Base-by-base conservation (phyloP, 2,888 invertebrate genomes). In the Drosophila mercatorum region DNA sequence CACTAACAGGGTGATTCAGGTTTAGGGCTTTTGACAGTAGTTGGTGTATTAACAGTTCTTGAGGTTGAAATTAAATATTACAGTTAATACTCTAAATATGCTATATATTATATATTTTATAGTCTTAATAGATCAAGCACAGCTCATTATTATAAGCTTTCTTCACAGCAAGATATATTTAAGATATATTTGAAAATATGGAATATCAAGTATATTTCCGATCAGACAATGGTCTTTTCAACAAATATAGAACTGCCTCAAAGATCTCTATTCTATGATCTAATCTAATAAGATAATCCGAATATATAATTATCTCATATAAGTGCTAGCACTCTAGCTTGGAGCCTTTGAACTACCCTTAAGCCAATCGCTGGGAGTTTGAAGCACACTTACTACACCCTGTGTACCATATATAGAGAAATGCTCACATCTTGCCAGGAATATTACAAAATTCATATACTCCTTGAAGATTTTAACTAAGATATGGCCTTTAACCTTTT, bases 1-100 rank as follows among this genome's bases (percentile, higher is more conserved):
- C 1, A 38, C 11, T 5, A 26, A 69, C n/a, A 49, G 55, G 56
- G 51, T 38, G 46, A 11, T 44, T 26, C 10, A n/a, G n/a, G 17
- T 11, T 5, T n/a, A 49, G 14, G 8, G 28, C 5, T 28, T 28
- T 28, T 28, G 2, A 28, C 28, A 5, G 2, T 2, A 2, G 10
- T 10, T 31, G 6, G 8, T 14, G 12, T 6, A 5, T 47, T 46
- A 7, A 11, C 5, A 12, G 40, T 38, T 12, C 12, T 38, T 38
- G 3, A 0, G 11, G 36, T 12, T 40, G 14, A 40, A 6, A 40
- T 6, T 40, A 40, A 5, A 2, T 40, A 40, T 40, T 14, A 3
- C 14, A 14, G 14, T 5, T n/a, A 14, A 12, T 38, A 38, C 40
- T 40, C 14, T 40, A 14, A 40, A 6, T 40, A 5, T 12, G 12